Base-by-base conservation (phyloP, 2,888 invertebrate species). In the Andrena flavipes region DNA sequence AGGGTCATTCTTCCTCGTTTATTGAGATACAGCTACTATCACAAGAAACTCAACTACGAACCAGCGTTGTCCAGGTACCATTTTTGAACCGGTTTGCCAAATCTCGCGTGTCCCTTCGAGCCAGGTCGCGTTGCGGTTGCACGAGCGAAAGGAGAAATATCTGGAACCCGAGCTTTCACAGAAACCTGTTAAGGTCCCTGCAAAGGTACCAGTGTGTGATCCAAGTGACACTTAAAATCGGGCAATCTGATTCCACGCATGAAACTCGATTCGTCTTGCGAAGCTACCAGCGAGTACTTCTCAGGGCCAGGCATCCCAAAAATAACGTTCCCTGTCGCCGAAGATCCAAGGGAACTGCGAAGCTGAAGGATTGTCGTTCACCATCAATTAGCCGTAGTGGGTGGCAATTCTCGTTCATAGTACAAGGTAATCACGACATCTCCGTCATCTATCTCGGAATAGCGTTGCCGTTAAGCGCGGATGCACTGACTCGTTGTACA, bases 391-490 rank as follows among this genome's bases (percentile, higher is more conserved):
- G n/a, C 29, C 62, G 13, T 51, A 54, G 56, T 49, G 64, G 33
- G 49, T 30, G 71, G 30, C 33, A 10, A 63, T 35, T 35, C 30
- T 20, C 63, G 23, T 78, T 74, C 23, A 63, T 56, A 54, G 75
- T 71, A 80, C 80, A 68, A 79, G 85, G 79, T 86, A 76, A 87
- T 84, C 80, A 56, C 59, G 48, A 54, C 26, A 76, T 70, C 68
- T 54, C 49, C 64, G 42, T 64, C 63, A 68, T 87, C 72, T 64
- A 63, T 68, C 62, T 65, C 51, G 51, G 71, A 86, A 86, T 86
- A 80, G 78, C 75, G 23, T 35, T 67, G 60, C 71, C 60, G 74
- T 23, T 42, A 71, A 72, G 30, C 67, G 73, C 63, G 67, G 68
- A 59, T 76, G 48, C 80, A 64, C 51, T 63, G 20, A 69, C 73